A percentile compares a stretch with the other conserved stretches of the same genome.
Conservation (phyloP, 2,797 vertebrate species). For the Enteromius trimaculatus region DNA sequence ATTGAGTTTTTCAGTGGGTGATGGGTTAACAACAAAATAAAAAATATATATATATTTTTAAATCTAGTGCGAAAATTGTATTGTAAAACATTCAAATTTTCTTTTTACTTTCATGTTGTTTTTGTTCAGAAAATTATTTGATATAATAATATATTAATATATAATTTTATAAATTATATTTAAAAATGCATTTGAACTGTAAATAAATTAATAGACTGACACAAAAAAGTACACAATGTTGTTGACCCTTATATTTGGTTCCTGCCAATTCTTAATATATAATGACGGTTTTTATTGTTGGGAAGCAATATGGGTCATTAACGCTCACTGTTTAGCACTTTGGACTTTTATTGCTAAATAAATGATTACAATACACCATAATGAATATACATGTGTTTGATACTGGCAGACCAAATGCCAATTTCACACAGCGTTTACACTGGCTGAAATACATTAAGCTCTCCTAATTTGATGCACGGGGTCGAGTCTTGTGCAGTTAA, state of each 20-base stretch:
- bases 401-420: conserved; percentile 33
- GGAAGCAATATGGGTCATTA: conserved; percentile 2
- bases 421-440: conserved; percentile 22
- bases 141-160: no score
- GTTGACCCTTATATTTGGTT: not conserved
- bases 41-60: not conserved
- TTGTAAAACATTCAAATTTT: no score
- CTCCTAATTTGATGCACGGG: conserved; percentile 38
- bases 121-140: no score
- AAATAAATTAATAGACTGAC: not conserved
- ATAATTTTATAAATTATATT: no score
- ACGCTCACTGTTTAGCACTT: conserved; percentile 4
- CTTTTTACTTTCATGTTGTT: no score
- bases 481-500: conserved; percentile 38
- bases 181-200: not conserved
- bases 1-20: conserved; percentile 6
- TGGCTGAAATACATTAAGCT: conserved; percentile 39
- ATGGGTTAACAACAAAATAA: not conserved
- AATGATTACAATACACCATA: conserved; percentile 36
- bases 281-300: conserved; percentile 4
- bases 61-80: not conserved
- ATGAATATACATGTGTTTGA: conserved; percentile 33
- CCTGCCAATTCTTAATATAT: not conserved
- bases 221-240: conserved; percentile 1
- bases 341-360: conserved; percentile 41